Base-by-base conservation (phyloP, 2,888 invertebrate genomes). In the Tromatobia lineatoria region DNA sequence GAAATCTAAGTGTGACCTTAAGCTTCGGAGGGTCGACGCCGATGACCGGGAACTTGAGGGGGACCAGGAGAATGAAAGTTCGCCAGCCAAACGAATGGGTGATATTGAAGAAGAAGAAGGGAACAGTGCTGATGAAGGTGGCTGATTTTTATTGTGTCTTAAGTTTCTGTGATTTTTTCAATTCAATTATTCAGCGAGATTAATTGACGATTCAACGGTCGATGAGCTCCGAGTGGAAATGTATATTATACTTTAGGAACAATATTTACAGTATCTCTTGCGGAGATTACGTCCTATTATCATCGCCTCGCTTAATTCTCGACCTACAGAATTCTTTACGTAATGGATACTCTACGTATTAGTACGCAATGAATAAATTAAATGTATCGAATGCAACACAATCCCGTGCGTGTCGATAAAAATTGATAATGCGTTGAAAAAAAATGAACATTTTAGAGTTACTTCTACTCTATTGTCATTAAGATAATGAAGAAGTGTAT, bases 141-240 rank as follows among this genome's bases (percentile, higher is more conserved):
- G 77, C 50, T 81, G 80, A 80, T 67, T 38, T 50, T 34, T 52
- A 10, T 50, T 8, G 42, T 29, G 38, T 54, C 29, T 13, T 67
- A 13, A 59, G 59, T 75, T 83, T 70, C 75, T 79, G 76, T 80
- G 76, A 76, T 83, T 76, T 47, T 25, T 57, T 42, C 45, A 42
- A 7, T 50, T 50, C 34, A 11, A 42, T n/a, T 69, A 69, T 69
- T 54, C 18, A 4, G 25, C 11, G 11, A 15, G 15, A 50, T 59
- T 34, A 13, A 75, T 64, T 25, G 3, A 64, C 8, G 38, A 13
- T 54, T 71, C 10, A 2, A 59, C 20, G 52, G 18, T n/a, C 20
- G 11, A 42, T 4, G 64, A 38, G 13, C 29, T 61, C 29, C 20
- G 42, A 42, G 42, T 66, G 64, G 42, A 66, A 42, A 42, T 23